phyloP scores from a whole-genome alignment of 1,140 invertebrate genomes.

The Heliconius nattereri region DNA sequence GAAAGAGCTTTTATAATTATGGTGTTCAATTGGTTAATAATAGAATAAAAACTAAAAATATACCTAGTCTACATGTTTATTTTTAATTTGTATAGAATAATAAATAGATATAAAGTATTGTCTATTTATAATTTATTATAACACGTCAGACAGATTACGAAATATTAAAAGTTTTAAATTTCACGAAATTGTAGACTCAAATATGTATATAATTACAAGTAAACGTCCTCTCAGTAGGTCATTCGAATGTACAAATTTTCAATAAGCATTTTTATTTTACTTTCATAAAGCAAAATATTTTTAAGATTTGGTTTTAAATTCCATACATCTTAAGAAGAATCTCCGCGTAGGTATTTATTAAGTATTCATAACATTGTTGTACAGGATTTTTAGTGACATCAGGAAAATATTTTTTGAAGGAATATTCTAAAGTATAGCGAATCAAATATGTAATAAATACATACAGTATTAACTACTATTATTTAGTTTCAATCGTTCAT shows the following conservation, averaged over 20 bases:
- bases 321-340: not conserved
- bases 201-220: constrained; percentile 17
- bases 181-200: constrained; percentile 14
- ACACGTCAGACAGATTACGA: not conserved
- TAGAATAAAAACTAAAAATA: constrained; percentile 2
- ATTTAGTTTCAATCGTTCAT: not conserved
- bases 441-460: not conserved
- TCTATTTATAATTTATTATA: not conserved
- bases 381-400: not conserved
- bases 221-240: constrained; percentile 21
- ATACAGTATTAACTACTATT: not conserved
- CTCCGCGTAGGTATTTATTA: not conserved
- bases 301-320: not conserved
- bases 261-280: constrained; percentile 6
- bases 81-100: not conserved
- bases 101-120: not conserved
- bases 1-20: not conserved
- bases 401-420: not conserved
- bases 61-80: not conserved
- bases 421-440: too few species aligned
- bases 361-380: not conserved
- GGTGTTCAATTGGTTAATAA: not conserved
- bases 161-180: constrained; percentile 17
- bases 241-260: not conserved
- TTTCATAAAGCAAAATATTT: not conserved